phyloP scores from a whole-genome alignment of 2,888 invertebrate species.

The Rhamnusium bicolor region DNA sequence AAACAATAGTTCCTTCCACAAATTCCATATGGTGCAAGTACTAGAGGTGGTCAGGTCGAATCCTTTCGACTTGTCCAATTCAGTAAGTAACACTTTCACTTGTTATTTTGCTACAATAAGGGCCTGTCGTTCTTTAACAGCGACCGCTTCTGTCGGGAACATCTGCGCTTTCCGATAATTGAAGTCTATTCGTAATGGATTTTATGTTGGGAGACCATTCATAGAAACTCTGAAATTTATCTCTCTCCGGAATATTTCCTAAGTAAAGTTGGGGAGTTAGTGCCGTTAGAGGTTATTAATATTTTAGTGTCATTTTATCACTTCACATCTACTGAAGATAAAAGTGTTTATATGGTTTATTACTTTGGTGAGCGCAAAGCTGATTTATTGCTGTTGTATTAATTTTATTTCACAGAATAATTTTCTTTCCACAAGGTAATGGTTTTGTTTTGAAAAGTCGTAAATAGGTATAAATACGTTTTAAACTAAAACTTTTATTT shows the following conservation, averaged over 20 bases:
- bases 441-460: not conserved
- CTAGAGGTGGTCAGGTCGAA: constrained; percentile 86
- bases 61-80: constrained; percentile 84
- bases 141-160: constrained; percentile 37
- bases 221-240: constrained; percentile 31
- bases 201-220: constrained; percentile 43
- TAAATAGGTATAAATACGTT: not conserved
- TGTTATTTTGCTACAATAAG: constrained; percentile 34
- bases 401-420: not conserved
- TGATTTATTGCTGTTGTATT: not conserved
- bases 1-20: constrained; percentile 33
- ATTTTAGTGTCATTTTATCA: constrained; percentile 40
- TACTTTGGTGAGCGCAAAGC: not conserved
- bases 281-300: constrained; percentile 36
- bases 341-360: constrained; percentile 36
- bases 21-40: constrained; percentile 84
- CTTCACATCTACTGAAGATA: constrained; percentile 25
- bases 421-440: not conserved
- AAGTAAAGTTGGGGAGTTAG: constrained; percentile 33
- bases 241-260: constrained; percentile 35
- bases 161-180: constrained; percentile 48
- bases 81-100: constrained; percentile 73
- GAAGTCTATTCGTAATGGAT: constrained; percentile 49
- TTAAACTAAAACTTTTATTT: too few relatives aligned
- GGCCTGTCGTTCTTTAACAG: constrained; percentile 32